A percentile compares a stretch with the other conserved stretches of the same genome.
Conservation (phyloP, 2,797 vertebrate species). For the Heliangelus exortis region DNA sequence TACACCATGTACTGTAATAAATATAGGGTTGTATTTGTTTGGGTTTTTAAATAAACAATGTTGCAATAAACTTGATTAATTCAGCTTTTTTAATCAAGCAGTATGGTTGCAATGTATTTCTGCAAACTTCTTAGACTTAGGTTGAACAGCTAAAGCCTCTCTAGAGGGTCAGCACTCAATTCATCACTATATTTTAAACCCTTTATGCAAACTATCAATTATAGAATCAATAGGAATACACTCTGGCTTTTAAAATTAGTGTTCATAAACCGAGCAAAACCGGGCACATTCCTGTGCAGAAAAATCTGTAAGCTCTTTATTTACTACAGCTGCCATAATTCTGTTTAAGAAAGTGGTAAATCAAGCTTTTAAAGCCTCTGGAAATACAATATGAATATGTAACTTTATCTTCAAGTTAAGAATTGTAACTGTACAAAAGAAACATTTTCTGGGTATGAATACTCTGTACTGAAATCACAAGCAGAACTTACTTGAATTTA, state of each 20-base stretch:
- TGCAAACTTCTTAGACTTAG: not conserved
- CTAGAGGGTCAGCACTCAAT: not conserved
- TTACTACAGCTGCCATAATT: not conserved
- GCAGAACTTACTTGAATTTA: not conserved
- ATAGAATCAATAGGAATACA: not conserved
- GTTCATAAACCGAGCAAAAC: slow-evolving; percentile 14
- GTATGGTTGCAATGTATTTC: not conserved
- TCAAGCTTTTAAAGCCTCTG: not conserved
- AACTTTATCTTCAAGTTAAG: not conserved
- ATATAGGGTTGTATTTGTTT: not conserved
- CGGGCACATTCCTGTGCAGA: not conserved
- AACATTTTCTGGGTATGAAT: not conserved
- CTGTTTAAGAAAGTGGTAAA: slow-evolving; percentile 4
- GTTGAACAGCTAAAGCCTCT: not conserved
- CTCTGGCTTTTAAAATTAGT: not conserved
- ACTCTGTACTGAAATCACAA: not conserved
- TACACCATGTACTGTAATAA: not conserved
- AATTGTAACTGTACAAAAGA: not conserved
- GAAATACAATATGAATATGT: not conserved
- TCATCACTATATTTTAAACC: not conserved
- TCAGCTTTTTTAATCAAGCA: not conserved
- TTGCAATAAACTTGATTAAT: slow-evolving; percentile 9
- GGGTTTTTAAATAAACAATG: not conserved
- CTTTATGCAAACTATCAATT: not conserved
- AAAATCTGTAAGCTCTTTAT: not conserved